phyloP scores from a whole-genome alignment of 1,140 invertebrate species.

The Drosophila bipectinata region DNA sequence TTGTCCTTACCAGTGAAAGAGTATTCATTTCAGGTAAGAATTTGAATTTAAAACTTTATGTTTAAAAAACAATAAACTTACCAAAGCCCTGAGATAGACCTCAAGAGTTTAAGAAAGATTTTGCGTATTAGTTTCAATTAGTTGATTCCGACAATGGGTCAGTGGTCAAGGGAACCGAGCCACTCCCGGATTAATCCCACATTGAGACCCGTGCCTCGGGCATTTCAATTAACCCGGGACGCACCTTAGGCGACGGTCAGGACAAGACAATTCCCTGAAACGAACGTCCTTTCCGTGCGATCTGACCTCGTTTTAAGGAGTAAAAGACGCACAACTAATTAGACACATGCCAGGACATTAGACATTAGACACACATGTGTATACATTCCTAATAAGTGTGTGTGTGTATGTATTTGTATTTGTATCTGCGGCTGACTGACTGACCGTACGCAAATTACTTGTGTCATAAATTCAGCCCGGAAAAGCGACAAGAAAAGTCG shows the following conservation, averaged over 20 bases:
- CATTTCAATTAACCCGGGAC: slow-evolving; percentile 79
- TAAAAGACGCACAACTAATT: slow-evolving; percentile 80
- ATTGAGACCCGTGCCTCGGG: slow-evolving; percentile 49
- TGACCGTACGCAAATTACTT: slow-evolving; percentile 81
- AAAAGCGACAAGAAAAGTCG: slow-evolving; percentile 70
- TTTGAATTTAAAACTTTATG: not conserved
- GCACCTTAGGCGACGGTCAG: slow-evolving; percentile 60
- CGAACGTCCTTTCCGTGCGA: slow-evolving; percentile 48
- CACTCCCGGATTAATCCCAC: slow-evolving; percentile 59
- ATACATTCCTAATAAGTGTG: slow-evolving; percentile 2
- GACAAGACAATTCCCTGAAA: slow-evolving; percentile 64
- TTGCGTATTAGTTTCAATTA: slow-evolving; percentile 69
- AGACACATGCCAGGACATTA: slow-evolving; percentile 75
- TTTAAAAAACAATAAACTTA: not conserved
- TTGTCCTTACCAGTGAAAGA: not conserved
- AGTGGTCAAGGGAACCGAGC: slow-evolving; percentile 34
- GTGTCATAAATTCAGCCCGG: slow-evolving; percentile 73
- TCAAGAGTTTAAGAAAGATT: slow-evolving; percentile 38
- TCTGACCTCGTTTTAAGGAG: slow-evolving; percentile 68
- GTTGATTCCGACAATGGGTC: slow-evolving; percentile 53
- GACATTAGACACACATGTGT: slow-evolving; percentile 47
- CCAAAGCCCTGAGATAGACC: slow-evolving; percentile 1
- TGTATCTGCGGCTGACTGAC: slow-evolving; percentile 33
- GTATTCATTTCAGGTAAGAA: not conserved
- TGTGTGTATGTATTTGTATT: slow-evolving; percentile 5